These are phyloP conservation scores for Coleophora flavipennella DNA, from an alignment of 2,888 invertebrate species.

Conservation along the genomic window DNA sequence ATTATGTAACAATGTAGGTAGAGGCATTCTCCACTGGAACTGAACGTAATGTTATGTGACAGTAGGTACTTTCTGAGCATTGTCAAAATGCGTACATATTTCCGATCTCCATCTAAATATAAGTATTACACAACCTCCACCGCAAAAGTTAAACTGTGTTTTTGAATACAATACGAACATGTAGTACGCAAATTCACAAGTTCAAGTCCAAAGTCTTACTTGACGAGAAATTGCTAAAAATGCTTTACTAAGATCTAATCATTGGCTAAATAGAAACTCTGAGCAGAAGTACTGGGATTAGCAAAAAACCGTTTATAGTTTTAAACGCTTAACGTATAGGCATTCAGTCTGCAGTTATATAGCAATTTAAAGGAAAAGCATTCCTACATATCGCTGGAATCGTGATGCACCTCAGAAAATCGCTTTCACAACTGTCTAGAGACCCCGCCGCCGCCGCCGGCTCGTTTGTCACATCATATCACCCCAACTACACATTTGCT, in stretches of 20 bases:
- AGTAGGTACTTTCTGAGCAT: slow-evolving; percentile 12
- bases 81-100: slow-evolving; percentile 14
- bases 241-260: slow-evolving; percentile 14
- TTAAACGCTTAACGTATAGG: slow-evolving; percentile 25
- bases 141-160: too few relatives aligned
- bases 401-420: slow-evolving; percentile 34
- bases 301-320: slow-evolving; percentile 32
- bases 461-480: slow-evolving; percentile 27
- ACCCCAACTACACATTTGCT: slow-evolving; percentile 21
- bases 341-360: slow-evolving; percentile 21
- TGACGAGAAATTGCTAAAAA: slow-evolving; percentile 7
- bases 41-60: slow-evolving; percentile 13
- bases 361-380: slow-evolving; percentile 35
- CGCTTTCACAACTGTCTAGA: slow-evolving; percentile 38
- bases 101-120: background rate
- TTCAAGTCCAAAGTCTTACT: too few relatives aligned
- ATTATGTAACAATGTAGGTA: slow-evolving; percentile 20
- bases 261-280: too few relatives aligned
- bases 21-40: slow-evolving; percentile 13
- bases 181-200: slow-evolving; percentile 10
- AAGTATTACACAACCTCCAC: slow-evolving; percentile 13
- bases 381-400: slow-evolving; percentile 22
- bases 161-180: too few relatives aligned
- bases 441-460: slow-evolving; percentile 25
- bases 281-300: slow-evolving; percentile 17